phyloP scores from a whole-genome alignment of 2,113 vertebrate species.

The Chionis minor region DNA sequence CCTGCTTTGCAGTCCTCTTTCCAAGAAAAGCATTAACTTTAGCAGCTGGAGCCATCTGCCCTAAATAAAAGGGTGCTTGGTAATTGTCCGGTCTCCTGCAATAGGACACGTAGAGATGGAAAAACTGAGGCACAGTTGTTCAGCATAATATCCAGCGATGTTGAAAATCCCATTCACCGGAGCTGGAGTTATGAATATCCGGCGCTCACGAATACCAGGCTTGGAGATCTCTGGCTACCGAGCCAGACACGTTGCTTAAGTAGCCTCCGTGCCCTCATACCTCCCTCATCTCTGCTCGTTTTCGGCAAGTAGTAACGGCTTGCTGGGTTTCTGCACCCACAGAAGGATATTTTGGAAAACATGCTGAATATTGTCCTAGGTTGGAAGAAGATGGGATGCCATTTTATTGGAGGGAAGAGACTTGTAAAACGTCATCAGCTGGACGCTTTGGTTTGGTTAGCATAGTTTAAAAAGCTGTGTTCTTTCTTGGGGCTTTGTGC shows the following conservation, averaged over 20 bases:
- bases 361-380: accelerated
- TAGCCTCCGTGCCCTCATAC: neutral
- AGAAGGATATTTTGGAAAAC: neutral
- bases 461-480: neutral
- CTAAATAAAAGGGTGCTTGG: neutral
- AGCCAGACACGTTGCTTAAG: neutral
- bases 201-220: neutral
- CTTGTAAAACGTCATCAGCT: neutral
- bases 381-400: no score
- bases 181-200: neutral
- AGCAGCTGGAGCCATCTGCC: slow-evolving; percentile 45
- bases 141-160: neutral
- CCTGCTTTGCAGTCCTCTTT: neutral
- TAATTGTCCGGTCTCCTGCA: neutral
- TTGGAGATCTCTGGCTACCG: neutral
- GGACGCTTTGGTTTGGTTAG: neutral
- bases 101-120: neutral
- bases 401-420: neutral
- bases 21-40: slow-evolving; percentile 25
- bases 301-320: neutral
- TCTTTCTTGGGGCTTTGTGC: neutral
- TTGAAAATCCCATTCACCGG: neutral
- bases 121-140: neutral
- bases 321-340: neutral
- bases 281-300: neutral